These are phyloP conservation scores for Xiphias gladius DNA, from an alignment of 2,113 vertebrate genomes.

Conservation along the genomic window DNA sequence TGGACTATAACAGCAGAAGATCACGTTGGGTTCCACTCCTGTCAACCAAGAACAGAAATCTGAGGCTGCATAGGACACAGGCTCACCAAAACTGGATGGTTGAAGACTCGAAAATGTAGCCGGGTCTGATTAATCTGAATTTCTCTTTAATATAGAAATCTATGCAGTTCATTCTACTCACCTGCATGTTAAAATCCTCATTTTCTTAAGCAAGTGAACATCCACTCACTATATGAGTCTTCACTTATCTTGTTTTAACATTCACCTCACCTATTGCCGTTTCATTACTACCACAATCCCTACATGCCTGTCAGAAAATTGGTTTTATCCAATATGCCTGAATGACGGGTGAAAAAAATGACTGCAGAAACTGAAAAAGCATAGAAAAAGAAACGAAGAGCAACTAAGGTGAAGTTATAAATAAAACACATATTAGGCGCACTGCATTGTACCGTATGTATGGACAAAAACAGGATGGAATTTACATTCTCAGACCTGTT, in stretches of 20 bases:
- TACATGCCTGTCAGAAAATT: slow-evolving; percentile 68
- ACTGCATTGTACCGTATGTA: slow-evolving; percentile 15
- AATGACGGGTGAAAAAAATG: slow-evolving; percentile 46
- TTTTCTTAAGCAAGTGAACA: slow-evolving; percentile 44
- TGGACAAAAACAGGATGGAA: slow-evolving; percentile 9
- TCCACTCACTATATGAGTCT: slow-evolving; percentile 43
- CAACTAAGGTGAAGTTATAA: slow-evolving; percentile 57
- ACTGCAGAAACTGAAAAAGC: slow-evolving; percentile 29
- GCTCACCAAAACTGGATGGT: too few species aligned
- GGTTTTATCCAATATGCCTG: slow-evolving; percentile 75
- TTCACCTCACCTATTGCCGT: slow-evolving; percentile 67
- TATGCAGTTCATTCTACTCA: slow-evolving; percentile 11
- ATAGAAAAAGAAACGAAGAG: slow-evolving; percentile 19
- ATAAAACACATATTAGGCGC: slow-evolving; percentile 43
- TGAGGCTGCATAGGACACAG: too few species aligned
- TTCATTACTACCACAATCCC: slow-evolving; percentile 77
- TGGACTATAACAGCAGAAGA: too few species aligned
- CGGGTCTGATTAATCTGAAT: too few species aligned
- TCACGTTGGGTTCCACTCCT: too few species aligned
- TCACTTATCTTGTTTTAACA: slow-evolving; percentile 73
- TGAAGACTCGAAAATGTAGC: too few species aligned
- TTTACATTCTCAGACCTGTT: slow-evolving; percentile 24
- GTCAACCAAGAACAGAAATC: too few species aligned
- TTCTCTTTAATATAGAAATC: too few species aligned
- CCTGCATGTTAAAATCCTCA: slow-evolving; percentile 2